Evolutionary conservation across 2,888 invertebrate species (phyloP), one percentile per base, ranked within the genome.

Genomic region (Oithona nana): DNA sequence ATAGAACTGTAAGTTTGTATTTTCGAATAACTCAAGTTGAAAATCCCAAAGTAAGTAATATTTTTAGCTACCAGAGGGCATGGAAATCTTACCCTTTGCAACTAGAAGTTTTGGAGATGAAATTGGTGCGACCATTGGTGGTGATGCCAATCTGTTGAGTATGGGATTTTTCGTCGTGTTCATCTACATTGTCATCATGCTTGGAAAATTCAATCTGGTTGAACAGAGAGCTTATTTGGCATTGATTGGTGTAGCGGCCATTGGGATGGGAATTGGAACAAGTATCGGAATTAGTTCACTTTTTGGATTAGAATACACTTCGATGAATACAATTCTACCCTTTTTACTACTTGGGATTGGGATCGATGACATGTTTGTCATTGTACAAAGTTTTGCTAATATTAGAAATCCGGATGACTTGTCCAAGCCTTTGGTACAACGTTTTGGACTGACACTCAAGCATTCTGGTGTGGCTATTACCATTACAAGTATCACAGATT

Each of bases 381-480:
- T 75, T 3, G 70, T 73, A 66, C 73, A 74, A 66, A 64, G 57
- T 24, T 54, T 28, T 51, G 57, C 26, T 24, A 58, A 31, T 50
- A 20, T 61, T 13, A 57, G 28, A 24, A 56, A n/a, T n/a, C n/a
- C 2, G 22, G 29, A 51, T 22, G 29, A 13, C 13, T 1, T 31
- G 28, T 39, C 49, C 11, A 6, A 24, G 4, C 22, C 30, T 28
- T 52, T 64, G 2, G 59, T 70, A 0, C 67, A 68, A 31, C 68
- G 72, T n/a, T 72, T 75, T 26, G 75, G 71, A 1, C 68, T 68
- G 59, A 68, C 73, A 26, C 66, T 76, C 39, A 71, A 72, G 56
- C 73, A 75, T 57, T 74, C 77, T 48, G 77, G 77, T 57, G 72
- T 75, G 63, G 75, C 77, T 20, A 75, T 78, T 63, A 76, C 77